A percentile compares a stretch with the other conserved stretches of the same genome.
phyloP scores from a whole-genome alignment of 2,113 vertebrate species.

The Bucco capensis region DNA sequence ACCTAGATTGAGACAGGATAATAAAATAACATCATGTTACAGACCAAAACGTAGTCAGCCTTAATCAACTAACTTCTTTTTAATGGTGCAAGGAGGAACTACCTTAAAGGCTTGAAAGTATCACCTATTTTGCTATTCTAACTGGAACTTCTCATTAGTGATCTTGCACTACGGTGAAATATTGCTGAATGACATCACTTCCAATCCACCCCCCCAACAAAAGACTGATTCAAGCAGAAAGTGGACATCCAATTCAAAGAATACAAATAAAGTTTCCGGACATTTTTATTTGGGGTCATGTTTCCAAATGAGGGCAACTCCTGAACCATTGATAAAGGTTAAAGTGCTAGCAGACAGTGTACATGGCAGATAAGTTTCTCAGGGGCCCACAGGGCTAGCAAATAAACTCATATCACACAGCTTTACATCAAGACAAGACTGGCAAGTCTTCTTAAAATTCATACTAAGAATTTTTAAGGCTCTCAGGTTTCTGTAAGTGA shows the following conservation, averaged over 20 bases:
- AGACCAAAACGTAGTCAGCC: not conserved
- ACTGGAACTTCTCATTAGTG: not conserved
- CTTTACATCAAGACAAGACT: not conserved
- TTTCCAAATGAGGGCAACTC: not conserved
- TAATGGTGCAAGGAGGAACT: not conserved
- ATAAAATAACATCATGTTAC: not conserved
- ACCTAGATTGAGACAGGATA: not conserved
- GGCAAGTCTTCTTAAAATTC: not conserved
- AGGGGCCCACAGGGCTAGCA: not conserved
- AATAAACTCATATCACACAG: not conserved
- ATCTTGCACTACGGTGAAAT: not conserved
- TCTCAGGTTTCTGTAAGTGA: not conserved
- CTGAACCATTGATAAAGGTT: not conserved
- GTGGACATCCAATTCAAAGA: not conserved
- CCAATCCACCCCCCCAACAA: not conserved
- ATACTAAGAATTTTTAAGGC: not conserved
- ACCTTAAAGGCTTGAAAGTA: not conserved
- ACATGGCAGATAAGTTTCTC: not conserved
- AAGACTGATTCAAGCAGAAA: not conserved
- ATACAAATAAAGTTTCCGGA: not conserved
- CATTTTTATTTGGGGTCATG: not conserved
- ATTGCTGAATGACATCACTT: not conserved
- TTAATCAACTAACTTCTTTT: not conserved
- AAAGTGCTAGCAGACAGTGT: accelerated
- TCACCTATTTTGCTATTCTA: not conserved